A percentile compares a stretch with the other conserved stretches of the same genome.
Conservation (phyloP, 2,113 vertebrate species). For the Melanerpes formicivorus region DNA sequence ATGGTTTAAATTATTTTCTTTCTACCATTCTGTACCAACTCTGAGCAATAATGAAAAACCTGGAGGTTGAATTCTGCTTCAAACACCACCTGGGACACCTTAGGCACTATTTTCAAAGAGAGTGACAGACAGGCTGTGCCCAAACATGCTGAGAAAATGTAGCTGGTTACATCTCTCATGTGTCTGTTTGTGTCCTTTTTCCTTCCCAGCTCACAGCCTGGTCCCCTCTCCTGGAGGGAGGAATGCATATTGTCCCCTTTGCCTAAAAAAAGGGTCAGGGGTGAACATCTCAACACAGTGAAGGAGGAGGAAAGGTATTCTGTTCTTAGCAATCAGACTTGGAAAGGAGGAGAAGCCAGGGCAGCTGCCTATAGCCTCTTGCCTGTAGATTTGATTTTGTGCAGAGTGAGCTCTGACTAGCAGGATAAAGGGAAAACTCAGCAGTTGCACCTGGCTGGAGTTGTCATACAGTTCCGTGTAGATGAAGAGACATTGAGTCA, state of each 20-base stretch:
- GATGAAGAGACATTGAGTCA: neutral
- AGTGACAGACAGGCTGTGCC: neutral
- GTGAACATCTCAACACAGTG: neutral
- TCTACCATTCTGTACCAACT: fast-evolving
- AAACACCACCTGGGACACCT: neutral
- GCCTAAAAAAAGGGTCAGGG: neutral
- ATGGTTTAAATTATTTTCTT: neutral
- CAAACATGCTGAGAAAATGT: neutral
- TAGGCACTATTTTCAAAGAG: neutral
- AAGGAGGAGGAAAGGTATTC: neutral
- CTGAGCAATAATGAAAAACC: neutral
- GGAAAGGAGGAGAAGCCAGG: neutral
- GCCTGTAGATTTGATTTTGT: neutral
- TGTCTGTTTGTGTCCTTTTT: neutral
- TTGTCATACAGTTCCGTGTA: neutral
- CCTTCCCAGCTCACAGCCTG: neutral
- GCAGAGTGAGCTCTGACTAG: neutral
- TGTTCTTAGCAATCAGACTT: neutral
- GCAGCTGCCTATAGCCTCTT: neutral
- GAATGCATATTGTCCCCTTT: neutral
- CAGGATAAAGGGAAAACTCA: neutral
- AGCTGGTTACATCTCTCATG: neutral
- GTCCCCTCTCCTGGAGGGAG: neutral
- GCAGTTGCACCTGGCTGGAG: neutral
- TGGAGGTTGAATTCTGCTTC: neutral